Conservation (phyloP, 2,797 vertebrate genomes). For the Miichthys miiuy region DNA sequence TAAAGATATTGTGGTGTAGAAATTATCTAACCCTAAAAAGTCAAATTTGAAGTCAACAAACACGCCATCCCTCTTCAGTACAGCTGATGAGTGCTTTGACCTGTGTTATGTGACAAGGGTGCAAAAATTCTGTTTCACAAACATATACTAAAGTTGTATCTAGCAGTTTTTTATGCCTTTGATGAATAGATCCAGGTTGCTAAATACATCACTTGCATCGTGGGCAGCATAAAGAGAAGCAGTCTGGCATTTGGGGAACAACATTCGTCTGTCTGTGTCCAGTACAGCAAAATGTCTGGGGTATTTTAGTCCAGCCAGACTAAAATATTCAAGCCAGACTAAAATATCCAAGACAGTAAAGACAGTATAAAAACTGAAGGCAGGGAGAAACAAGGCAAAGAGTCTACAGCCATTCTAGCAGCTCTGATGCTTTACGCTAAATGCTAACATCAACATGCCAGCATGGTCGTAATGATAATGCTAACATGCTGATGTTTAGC, state of each 20-base stretch:
- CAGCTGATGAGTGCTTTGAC: not conserved
- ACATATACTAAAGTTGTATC: not conserved
- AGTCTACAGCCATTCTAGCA: not conserved
- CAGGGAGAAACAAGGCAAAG: not conserved
- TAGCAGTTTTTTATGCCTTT: not conserved
- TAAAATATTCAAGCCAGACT: not conserved
- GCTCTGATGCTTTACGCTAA: not conserved
- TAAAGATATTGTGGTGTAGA: constrained; percentile 6
- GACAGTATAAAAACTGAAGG: not conserved
- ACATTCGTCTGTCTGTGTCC: constrained; percentile 2
- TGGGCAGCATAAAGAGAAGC: not conserved
- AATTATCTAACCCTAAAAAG: constrained; percentile 7
- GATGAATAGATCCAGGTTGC: not conserved
- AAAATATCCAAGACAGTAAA: not conserved
- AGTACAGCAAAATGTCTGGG: not conserved
- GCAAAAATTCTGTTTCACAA: not conserved
- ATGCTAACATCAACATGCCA: not conserved
- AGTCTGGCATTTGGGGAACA: not conserved
- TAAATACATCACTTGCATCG: not conserved
- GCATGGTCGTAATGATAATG: not conserved
- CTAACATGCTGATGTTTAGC: not conserved
- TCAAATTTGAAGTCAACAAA: constrained; percentile 7
- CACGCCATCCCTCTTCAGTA: not conserved
- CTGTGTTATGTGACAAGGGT: not conserved
- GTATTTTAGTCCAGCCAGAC: not conserved